phyloP scores from a whole-genome alignment of 2,888 invertebrate genomes.

The Phengaris arion region DNA sequence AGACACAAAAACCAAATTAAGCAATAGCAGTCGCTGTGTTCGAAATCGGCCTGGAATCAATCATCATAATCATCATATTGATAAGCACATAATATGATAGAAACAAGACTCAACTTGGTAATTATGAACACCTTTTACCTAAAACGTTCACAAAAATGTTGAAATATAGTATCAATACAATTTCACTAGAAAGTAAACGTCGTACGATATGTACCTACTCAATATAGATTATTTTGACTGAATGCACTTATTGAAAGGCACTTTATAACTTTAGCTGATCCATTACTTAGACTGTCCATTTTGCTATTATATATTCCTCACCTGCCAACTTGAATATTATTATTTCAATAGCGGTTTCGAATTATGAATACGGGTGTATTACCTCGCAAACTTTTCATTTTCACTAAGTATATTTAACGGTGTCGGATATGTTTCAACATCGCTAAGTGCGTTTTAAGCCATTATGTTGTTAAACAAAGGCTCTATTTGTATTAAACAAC shows the following conservation, averaged over 20 bases:
- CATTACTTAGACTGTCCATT: conserved; percentile 35
- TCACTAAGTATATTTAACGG: conserved; percentile 3
- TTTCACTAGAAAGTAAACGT: too few relatives aligned
- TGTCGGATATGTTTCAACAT: conserved; percentile 11
- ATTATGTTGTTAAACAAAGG: background rate
- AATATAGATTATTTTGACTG: conserved; percentile 33
- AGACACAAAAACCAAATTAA: too few relatives aligned
- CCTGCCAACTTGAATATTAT: conserved; percentile 25
- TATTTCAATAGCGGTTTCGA: conserved; percentile 15
- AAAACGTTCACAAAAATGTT: too few relatives aligned
- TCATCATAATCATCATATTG: too few relatives aligned
- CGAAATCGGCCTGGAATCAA: too few relatives aligned
- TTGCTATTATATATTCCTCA: conserved; percentile 31
- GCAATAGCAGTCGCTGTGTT: too few relatives aligned
- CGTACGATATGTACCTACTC: background rate
- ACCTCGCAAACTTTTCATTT: conserved; percentile 6
- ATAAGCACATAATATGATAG: too few relatives aligned
- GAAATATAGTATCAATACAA: too few relatives aligned
- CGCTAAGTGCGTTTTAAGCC: background rate
- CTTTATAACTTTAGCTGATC: conserved; percentile 35
- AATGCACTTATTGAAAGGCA: conserved; percentile 32
- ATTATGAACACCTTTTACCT: too few relatives aligned
- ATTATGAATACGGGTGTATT: conserved; percentile 16
- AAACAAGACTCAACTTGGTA: too few relatives aligned
- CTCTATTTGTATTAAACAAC: background rate